Base-by-base conservation (phyloP, 1,140 invertebrate genomes). In the Diabrotica virgifera region DNA sequence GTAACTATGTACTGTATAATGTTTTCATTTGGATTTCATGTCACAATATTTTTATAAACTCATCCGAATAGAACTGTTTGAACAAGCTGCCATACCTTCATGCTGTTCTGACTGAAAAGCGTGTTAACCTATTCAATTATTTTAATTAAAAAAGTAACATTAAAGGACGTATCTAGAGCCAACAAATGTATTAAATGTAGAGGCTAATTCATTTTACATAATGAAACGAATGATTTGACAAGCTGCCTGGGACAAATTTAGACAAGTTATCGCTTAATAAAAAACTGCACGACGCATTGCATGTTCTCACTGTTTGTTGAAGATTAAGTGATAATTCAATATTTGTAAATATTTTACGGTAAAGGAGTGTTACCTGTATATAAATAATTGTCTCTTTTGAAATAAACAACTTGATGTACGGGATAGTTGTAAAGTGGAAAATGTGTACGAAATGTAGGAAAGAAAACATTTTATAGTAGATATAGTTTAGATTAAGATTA, bases 261-360 rank as follows among this genome's bases (percentile, higher is more conserved):
- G n/a, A 46, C 40, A 46, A 46, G 40, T 46, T 46, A 46, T 46
- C 40, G 40, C n/a, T 46, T n/a, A 46, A 46, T 46, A 46, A 46
- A 46, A 46, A 46, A 46, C n/a, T 46, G n/a, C 40, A 46, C 40
- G 40, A 46, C 5, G 40, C 40, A 46, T 46, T 46, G 40, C 40
- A n/a, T 46, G 40, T 46, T 46, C n/a, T 1, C 24, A 24, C 24
- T 24, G 24, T 46, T 46, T n/a, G 40, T 46, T n/a, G 8, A 10
- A 46, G n/a, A 6, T 5, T 10, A 10, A 46, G 8, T 46, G 40
- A 46, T 46, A 46, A 24, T 24, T 46, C 40, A 46, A 46, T 46
- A 46, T 46, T 46, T 46, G n/a, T 46, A 46, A 46, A 46, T n/a
- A 46, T 46, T 46, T 46, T 46, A 24, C 4, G 24, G 24, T 24